Percentiles rank a stretch among this genome's conserved stretches.
These are phyloP conservation scores for Octonoba sinensis DNA, from an alignment of 2,888 invertebrate species.

Conservation along the genomic window DNA sequence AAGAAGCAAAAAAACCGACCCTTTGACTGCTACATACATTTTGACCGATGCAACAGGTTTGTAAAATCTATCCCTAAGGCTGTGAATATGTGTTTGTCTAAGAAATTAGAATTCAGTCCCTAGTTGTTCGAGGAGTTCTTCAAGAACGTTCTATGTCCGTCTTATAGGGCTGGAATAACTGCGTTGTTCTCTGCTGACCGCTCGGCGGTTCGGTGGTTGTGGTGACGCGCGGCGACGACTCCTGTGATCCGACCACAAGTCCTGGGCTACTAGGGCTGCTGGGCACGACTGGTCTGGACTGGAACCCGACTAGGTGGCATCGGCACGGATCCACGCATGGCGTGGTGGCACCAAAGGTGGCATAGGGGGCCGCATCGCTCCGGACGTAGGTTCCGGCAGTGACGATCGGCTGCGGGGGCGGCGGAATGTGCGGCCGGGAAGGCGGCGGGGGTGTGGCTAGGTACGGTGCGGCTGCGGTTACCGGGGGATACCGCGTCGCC, in stretches of 20 bases:
- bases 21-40: no score
- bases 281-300: slow-evolving; percentile 62
- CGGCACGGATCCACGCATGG: slow-evolving; percentile 62
- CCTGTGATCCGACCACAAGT: not conserved
- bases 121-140: not conserved
- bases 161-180: slow-evolving; percentile 83
- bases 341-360: slow-evolving; percentile 12
- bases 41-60: no score
- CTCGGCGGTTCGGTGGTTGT: slow-evolving; percentile 27
- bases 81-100: no score
- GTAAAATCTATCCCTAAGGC: no score
- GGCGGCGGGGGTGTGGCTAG: slow-evolving; percentile 35
- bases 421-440: slow-evolving; percentile 40
- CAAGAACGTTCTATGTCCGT: slow-evolving; percentile 72
- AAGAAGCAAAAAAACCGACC: no score
- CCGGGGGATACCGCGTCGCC: slow-evolving; percentile 61
- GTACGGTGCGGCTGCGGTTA: slow-evolving; percentile 30
- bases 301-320: slow-evolving; percentile 65
- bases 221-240: slow-evolving; percentile 8
- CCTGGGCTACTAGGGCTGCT: slow-evolving; percentile 62
- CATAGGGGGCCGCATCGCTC: not conserved
- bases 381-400: not conserved
- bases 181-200: slow-evolving; percentile 45
- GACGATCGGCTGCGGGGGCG: slow-evolving; percentile 35
- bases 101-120: no score